phyloP scores from a whole-genome alignment of 1,140 invertebrate genomes.

The Dendrolimus kikuchii region DNA sequence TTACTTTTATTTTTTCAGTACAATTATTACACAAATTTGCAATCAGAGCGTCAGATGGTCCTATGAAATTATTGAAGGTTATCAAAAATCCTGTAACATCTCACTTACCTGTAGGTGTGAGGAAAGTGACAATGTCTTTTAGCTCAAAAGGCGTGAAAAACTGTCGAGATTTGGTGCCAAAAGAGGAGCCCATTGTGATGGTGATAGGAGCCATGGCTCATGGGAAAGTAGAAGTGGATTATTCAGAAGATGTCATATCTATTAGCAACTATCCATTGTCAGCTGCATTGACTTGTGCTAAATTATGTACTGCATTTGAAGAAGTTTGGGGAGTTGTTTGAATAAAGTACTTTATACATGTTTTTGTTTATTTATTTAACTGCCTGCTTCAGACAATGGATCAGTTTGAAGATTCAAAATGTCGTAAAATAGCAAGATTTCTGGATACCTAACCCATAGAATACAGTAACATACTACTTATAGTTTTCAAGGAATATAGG shows the following conservation, averaged over 20 bases:
- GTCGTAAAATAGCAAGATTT: no score
- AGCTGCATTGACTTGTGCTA: conserved; percentile 95
- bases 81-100: conserved; percentile 97
- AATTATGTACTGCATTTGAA: conserved; percentile 98
- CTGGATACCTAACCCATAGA: no score
- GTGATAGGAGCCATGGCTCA: conserved; percentile 98
- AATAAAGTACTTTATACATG: conserved; percentile 20
- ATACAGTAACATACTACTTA: no score
- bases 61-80: conserved; percentile 94
- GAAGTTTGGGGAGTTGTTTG: conserved; percentile 92
- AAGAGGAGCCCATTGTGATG: conserved; percentile 89
- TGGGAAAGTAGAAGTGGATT: conserved; percentile 93
- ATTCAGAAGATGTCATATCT: conserved; percentile 91
- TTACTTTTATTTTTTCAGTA: conserved; percentile 78
- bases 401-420: no score
- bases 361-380: no score
- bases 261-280: conserved; percentile 98
- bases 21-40: conserved; percentile 96
- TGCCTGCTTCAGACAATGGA: no score
- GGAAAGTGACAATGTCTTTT: conserved; percentile 93
- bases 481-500: no score
- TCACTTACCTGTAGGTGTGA: conserved; percentile 96
- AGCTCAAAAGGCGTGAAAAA: conserved; percentile 85
- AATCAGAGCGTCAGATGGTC: conserved; percentile 90
- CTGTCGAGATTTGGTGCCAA: conserved; percentile 86